Evolutionary conservation across 2,797 vertebrate genomes (phyloP).

Genomic region (Phataginus tricuspis): DNA sequence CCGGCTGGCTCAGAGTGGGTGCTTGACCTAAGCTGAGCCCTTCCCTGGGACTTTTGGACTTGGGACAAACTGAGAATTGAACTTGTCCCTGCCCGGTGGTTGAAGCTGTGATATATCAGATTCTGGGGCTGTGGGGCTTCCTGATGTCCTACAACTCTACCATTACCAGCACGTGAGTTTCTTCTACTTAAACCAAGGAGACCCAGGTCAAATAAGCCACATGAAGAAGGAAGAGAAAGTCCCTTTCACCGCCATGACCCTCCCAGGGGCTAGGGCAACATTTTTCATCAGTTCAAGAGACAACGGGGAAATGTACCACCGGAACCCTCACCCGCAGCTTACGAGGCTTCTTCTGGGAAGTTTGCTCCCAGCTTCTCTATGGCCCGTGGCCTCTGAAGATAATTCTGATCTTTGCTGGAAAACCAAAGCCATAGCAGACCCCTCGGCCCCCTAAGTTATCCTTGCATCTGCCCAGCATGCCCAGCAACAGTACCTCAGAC

Average conservation of each 20-base stretch:
- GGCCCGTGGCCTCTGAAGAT: not conserved
- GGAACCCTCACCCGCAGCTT: not conserved
- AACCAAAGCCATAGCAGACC: not conserved
- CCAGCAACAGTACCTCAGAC: not conserved
- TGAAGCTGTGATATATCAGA: not conserved
- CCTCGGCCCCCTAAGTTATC: not conserved
- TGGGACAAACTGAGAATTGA: not conserved
- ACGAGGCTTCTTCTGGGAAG: not conserved
- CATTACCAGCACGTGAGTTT: not conserved
- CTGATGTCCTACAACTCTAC: not conserved
- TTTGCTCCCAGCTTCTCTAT: not conserved
- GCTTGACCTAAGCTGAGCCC: not conserved
- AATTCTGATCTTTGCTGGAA: not conserved
- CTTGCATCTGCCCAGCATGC: not conserved
- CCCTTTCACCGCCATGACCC: not conserved
- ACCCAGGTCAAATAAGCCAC: not conserved
- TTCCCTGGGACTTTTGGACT: not conserved
- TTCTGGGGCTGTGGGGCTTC: not conserved
- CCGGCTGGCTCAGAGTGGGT: not conserved
- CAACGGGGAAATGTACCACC: not conserved
- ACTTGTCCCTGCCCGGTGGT: not conserved
- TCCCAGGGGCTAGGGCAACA: not conserved
- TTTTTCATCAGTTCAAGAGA: not conserved
- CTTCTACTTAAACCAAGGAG: not conserved
- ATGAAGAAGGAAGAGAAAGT: not conserved